Percentiles rank a stretch among this genome's conserved stretches.
phyloP scores from a whole-genome alignment of 2,888 invertebrate species.

The Himalopsyche tibetana region DNA sequence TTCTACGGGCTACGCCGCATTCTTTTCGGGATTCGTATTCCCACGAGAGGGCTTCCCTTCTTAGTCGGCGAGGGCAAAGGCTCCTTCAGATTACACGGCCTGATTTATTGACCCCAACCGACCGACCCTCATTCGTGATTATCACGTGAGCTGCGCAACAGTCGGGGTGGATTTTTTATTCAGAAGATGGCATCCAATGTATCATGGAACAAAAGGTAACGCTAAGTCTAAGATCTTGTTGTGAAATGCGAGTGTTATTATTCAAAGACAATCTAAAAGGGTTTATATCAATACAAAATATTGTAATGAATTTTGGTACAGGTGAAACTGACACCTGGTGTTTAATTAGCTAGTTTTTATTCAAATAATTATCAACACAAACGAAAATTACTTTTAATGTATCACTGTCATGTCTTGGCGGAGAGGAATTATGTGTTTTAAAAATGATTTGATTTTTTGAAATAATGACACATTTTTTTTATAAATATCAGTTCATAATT shows the following conservation, averaged over 20 bases:
- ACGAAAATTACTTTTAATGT: no score
- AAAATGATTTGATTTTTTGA: no score
- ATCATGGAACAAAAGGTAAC: slow-evolving; percentile 28
- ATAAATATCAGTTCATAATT: no score
- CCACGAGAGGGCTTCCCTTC: slow-evolving; percentile 14
- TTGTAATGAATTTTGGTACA: no score
- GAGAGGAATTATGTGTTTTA: no score
- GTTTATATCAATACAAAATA: no score
- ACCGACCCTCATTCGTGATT: slow-evolving; percentile 42
- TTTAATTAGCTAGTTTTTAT: no score
- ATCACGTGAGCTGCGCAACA: slow-evolving; percentile 37
- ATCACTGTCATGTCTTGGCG: no score
- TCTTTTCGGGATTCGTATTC: slow-evolving; percentile 38
- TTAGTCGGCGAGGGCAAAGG: slow-evolving; percentile 34
- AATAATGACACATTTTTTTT: no score
- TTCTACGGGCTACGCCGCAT: slow-evolving; percentile 27
- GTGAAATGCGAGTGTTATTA: background rate
- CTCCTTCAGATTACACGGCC: slow-evolving; percentile 42
- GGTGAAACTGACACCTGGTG: no score
- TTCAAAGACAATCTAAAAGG: background rate
- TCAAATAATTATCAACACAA: no score
- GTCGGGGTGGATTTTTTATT: slow-evolving; percentile 9
- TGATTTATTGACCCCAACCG: slow-evolving; percentile 40
- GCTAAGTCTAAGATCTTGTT: background rate
- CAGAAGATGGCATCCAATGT: slow-evolving; percentile 7